Base-by-base conservation (phyloP, 2,888 invertebrate genomes). In the Conops quadrifasciatus region DNA sequence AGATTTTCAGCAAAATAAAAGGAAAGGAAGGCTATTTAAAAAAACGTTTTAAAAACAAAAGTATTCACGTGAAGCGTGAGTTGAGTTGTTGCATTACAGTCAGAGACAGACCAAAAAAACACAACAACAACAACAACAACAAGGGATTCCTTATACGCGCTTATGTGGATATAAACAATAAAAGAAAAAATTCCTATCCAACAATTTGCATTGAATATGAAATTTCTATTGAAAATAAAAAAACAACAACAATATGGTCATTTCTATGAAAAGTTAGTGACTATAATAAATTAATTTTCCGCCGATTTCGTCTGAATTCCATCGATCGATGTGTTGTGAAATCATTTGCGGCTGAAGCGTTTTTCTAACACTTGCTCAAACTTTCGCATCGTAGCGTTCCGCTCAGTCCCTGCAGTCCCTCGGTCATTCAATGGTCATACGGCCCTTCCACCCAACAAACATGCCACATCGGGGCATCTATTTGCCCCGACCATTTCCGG, bases 291-390 rank as follows among this genome's bases (percentile, higher is more conserved):
- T 49, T 19, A 49, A 68, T 68, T 68, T 62, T 43, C 60, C 68
- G 68, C 62, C 68, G 60, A 68, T 68, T 68, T 68, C 26, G n/a
- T 19, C 26, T 70, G 53, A 70, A 70, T 70, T 26, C 60, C 45
- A 45, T 45, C 26, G 58, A 58, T 26, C 26, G 24, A 30, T 28
- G 7, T 24, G n/a, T 16, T 16, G 36, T 36, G 36, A 19, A 59
- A 45, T 47, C 67, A 59, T 59, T 67, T 47, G 59, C 28, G 15
- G 36, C 60, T 36, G 21, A 16, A 62, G 36, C 26, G 9, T 24
- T 15, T 58, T 36, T 30, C 36, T 7, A 7, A 36, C 36, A 9
- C 5, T 36, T 4, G 5, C 36, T 36, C 4, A 36, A 36, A 9
- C 36, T 36, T 36, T 36, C 36, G 36, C 9, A 36, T 36, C 36